phyloP scores from a whole-genome alignment of 1,140 invertebrate genomes.

The Phenacoccus solenopsis region DNA sequence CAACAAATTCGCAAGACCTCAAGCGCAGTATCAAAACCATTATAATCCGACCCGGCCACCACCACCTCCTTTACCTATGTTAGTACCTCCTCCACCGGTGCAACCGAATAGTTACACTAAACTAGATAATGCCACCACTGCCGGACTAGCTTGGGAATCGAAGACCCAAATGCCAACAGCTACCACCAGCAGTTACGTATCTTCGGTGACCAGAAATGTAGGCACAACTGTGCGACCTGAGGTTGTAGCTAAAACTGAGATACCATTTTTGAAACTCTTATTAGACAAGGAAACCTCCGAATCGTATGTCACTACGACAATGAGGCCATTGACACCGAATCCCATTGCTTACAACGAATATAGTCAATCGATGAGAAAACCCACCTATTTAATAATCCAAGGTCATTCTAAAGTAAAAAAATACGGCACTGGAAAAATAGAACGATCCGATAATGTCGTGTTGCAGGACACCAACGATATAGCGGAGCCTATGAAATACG shows the following conservation, averaged over 20 bases:
- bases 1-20: conserved; percentile 26
- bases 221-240: neutral
- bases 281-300: neutral
- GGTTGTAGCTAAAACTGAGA: neutral
- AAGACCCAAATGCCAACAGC: neutral
- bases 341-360: conserved; percentile 46
- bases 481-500: neutral
- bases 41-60: conserved; percentile 36
- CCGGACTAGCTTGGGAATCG: neutral
- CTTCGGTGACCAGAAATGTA: neutral
- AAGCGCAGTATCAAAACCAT: conserved; percentile 44
- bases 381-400: conserved; percentile 65
- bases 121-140: neutral
- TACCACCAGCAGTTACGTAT: neutral
- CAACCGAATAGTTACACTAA: neutral
- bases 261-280: neutral
- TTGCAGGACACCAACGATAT: conserved; percentile 26
- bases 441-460: conserved; percentile 19
- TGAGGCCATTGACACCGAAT: neutral
- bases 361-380: conserved; percentile 43
- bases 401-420: conserved; percentile 72
- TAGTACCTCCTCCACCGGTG: neutral
- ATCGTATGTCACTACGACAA: conserved; percentile 33
- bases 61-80: conserved; percentile 23
- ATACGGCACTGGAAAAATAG: conserved; percentile 49